Evolutionary conservation across 2,113 vertebrate genomes (phyloP).

Genomic region (Centropus unirufus): DNA sequence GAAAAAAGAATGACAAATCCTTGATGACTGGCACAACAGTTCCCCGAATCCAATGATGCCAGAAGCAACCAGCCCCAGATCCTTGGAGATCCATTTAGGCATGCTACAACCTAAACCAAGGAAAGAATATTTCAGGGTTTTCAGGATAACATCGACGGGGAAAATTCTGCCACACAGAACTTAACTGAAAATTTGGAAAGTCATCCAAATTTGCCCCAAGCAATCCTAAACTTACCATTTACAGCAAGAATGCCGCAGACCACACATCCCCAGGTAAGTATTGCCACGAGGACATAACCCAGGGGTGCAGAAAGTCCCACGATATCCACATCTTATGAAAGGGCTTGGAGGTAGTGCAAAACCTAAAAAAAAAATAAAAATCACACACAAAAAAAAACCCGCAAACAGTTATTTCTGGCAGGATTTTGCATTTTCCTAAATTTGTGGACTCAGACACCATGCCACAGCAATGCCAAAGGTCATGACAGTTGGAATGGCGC

Average conservation of each 20-base stretch:
- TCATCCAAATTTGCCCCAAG: background rate
- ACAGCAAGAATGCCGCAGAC: background rate
- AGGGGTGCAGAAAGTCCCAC: slow-evolving; percentile 47
- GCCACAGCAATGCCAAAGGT: background rate
- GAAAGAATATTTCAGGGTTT: background rate
- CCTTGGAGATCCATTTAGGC: background rate
- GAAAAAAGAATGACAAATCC: background rate
- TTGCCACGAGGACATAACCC: slow-evolving; percentile 42
- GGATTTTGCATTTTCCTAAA: background rate
- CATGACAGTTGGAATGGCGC: background rate
- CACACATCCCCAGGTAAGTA: background rate
- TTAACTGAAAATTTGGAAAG: background rate
- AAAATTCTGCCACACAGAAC: background rate
- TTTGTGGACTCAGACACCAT: background rate
- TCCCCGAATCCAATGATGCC: background rate
- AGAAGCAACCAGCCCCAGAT: fast-evolving
- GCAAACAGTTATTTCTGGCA: background rate
- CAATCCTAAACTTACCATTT: slow-evolving; percentile 33
- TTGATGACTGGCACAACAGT: background rate
- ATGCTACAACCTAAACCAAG: slow-evolving; percentile 15
- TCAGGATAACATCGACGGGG: background rate
- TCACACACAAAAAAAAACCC: background rate
- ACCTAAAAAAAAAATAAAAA: background rate
- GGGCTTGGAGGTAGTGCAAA: background rate
- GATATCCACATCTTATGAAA: slow-evolving; percentile 30